Base-by-base conservation (phyloP, 2,113 vertebrate species). In the Ceuthmochares aereus region DNA sequence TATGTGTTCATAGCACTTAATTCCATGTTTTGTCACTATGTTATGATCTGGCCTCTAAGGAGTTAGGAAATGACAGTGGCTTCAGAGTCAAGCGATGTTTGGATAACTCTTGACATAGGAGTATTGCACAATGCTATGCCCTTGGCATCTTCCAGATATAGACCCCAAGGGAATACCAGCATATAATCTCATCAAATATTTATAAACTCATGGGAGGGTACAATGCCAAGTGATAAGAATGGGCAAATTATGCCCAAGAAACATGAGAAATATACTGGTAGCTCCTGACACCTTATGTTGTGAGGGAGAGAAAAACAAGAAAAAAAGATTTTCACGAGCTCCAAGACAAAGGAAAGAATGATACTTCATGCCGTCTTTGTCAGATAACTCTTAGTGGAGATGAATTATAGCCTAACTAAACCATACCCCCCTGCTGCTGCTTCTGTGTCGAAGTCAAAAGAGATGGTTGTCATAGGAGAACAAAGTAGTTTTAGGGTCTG, bases 331-430 rank as follows among this genome's bases (percentile, higher is more conserved):
- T 93, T 62, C 30, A 49, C 49, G 42, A 15, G 7, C 54, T 93
- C 67, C 66, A 85, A 73, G 70, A 37, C 2, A 16, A 97, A 83
- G 67, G 49, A 15, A 85, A 64, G 85, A 80, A 77, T 86, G 92
- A 81, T 75, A 86, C 32, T 83, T 93, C 83, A 51, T 0, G 0
- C 73, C 7, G 14, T 1, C 92, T 93, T 89, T 95, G 83, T 92
- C 91, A 95, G 72, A 47, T 89, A 92, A 70, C 59, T 83, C 76
- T 52, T 76, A 59, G 89, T 74, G 52, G 34, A 80, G 86, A 87
- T 95, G 90, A 94, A 89, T 91, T 92, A 52, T 23, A 84, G 25
- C 62, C 74, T 70, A 54, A 78, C 93, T 82, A 84, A 91, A 60
- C 84, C 67, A 15, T 84, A 43, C 66, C 36, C 66, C 47, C 84